Evolutionary conservation across 1,140 invertebrate genomes (phyloP), one percentile per base, ranked within the genome.

Genomic region (Hycleus phaleratus): DNA sequence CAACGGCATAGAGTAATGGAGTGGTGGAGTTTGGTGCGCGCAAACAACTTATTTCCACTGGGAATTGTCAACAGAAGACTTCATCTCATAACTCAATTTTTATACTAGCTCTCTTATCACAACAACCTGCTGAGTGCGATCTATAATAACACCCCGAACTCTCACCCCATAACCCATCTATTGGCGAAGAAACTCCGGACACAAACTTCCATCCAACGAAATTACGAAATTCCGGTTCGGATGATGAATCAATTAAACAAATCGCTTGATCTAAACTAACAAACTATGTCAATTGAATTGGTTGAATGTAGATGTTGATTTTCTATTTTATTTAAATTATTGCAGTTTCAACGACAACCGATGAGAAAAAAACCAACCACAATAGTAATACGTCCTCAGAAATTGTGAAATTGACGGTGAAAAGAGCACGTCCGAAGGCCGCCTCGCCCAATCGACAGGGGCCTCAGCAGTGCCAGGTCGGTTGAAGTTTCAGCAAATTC

Each of bases 401-500:
- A 44, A 62, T 64, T 6, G 67, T 68, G n/a, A 74, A 74, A 51
- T 59, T 69, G 54, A 62, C 69, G 8, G 68, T 71, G 48, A 74
- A 74, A 58, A 62, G 72, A 44, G 61, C 70, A 40, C 63, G 83
- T 69, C 79, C 81, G 11, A 86, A 86, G 75, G 81, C 84, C 56
- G 80, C 82, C 39, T 86, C 85, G 57, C 85, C 85, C 26, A 86
- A 85, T 69, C 73, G 85, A 64, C 84, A 86, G 72, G 85, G 85
- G 59, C 83, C 84, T 63, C 85, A 86, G 71, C 83, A 84, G 68
- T 86, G 84, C 71, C 82, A 82, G 76, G 83, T 86, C 7, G 32
- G 32, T 32, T 4, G 32, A 32, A 72, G 61, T 24, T 46, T 38
- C 18, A 18, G 1, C 4, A 32, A 32, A 32, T 52, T 48, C 46